Evolutionary conservation across 2,113 vertebrate species (phyloP).

Genomic region (Chionomys nivalis): DNA sequence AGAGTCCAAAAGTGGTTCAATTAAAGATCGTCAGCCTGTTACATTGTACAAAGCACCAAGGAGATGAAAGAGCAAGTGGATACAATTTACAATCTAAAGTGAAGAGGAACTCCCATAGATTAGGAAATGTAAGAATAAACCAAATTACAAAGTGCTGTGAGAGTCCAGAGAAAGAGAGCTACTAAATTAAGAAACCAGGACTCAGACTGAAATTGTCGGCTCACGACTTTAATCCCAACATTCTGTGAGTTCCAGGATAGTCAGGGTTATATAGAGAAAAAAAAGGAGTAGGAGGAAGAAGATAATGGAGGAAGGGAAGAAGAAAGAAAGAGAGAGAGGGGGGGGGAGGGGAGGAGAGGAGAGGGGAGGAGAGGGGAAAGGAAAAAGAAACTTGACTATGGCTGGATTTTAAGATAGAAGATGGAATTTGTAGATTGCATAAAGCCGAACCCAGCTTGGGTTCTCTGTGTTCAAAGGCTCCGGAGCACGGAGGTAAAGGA

Average conservation of each 20-base stretch:
- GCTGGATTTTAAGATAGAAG: conserved; percentile 3
- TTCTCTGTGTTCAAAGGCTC: not conserved
- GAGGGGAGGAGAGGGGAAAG: too few relatives aligned
- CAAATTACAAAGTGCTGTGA: not conserved
- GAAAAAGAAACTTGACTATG: not conserved
- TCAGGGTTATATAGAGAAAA: not conserved
- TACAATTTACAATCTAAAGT: conserved; percentile 13
- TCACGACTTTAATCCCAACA: not conserved
- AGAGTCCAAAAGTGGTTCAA: conserved; percentile 29
- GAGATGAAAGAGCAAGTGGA: not conserved
- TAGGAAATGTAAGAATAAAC: not conserved
- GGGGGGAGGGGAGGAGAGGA: too few relatives aligned
- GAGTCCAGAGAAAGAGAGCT: not conserved
- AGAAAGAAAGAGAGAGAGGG: accelerated
- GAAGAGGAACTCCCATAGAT: conserved; percentile 16
- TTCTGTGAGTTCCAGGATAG: not conserved
- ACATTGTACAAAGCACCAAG: conserved; percentile 25
- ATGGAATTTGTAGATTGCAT: not conserved
- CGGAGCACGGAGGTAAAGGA: not conserved
- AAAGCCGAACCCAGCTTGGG: not conserved
- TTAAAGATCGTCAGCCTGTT: conserved; percentile 40
- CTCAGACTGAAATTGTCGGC: not conserved
- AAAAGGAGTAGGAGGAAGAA: not conserved
- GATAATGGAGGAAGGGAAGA: not conserved
- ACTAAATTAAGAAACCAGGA: not conserved